Conservation (phyloP, 2,888 invertebrate genomes). For the Leucophora obtusa region DNA sequence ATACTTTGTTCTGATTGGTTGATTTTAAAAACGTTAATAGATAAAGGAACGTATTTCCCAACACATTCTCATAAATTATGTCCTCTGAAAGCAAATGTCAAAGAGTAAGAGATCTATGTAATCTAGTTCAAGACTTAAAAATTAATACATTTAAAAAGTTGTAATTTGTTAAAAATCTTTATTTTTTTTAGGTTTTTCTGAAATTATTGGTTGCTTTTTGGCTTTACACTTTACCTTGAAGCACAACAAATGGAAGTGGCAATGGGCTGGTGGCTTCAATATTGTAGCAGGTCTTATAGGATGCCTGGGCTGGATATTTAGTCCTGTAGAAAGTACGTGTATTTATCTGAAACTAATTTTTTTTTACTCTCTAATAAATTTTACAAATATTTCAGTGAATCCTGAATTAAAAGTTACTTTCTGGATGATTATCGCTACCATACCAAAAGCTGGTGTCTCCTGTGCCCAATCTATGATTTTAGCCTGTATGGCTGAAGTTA, state of each 20-base stretch:
- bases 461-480: constrained; percentile 78
- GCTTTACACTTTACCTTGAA: constrained; percentile 77
- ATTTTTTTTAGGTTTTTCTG: constrained; percentile 74
- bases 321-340: constrained; percentile 73
- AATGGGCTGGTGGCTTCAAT: constrained; percentile 76
- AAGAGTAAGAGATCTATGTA: too few species aligned
- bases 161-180: background rate
- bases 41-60: too few species aligned
- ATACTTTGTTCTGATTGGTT: too few species aligned
- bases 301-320: constrained; percentile 77
- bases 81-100: too few species aligned
- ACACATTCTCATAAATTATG: too few species aligned
- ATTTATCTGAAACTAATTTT: background rate
- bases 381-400: constrained; percentile 69
- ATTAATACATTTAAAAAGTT: too few species aligned
- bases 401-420: constrained; percentile 73
- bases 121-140: too few species aligned
- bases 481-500: constrained; percentile 77
- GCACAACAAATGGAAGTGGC: constrained; percentile 77
- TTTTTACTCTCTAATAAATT: background rate
- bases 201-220: constrained; percentile 78
- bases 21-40: too few species aligned
- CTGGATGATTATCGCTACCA: constrained; percentile 77
- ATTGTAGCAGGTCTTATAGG: constrained; percentile 77
- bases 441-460: constrained; percentile 78